These are phyloP conservation scores for Sylvilagus floridanus DNA, from an alignment of 2,797 vertebrate species.

Conservation along the genomic window DNA sequence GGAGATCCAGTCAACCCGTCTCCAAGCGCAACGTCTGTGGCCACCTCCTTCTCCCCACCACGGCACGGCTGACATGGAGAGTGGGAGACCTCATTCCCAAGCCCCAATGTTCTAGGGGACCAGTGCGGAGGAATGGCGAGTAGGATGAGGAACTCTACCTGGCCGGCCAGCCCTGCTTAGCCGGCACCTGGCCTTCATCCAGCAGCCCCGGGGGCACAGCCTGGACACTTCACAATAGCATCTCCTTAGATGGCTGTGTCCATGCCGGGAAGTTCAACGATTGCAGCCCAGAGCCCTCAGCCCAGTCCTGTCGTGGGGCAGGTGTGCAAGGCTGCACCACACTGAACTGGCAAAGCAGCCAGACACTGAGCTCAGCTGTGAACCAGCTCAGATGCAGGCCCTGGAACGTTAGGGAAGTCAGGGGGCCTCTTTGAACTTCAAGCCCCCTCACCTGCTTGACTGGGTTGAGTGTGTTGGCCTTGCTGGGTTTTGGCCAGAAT, in stretches of 20 bases:
- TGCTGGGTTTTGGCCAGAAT: slow-evolving; percentile 2
- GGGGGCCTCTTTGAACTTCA: background rate
- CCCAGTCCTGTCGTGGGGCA: background rate
- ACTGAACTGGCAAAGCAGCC: background rate
- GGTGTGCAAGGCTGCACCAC: rapidly evolving
- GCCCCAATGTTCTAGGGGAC: background rate
- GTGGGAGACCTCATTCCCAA: background rate
- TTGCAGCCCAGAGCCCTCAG: background rate
- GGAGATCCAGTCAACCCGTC: background rate
- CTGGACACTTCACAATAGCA: background rate
- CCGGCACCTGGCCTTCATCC: background rate
- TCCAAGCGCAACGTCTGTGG: background rate
- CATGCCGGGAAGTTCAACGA: background rate
- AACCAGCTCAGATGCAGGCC: too few species aligned
- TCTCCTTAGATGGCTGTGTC: background rate
- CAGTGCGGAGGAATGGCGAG: background rate
- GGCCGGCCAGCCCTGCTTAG: background rate
- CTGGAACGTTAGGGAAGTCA: background rate
- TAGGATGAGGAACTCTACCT: background rate
- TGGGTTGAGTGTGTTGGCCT: background rate
- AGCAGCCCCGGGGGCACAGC: background rate
- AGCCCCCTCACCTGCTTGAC: background rate
- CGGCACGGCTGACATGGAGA: background rate
- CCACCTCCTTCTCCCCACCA: background rate
- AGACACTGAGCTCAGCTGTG: background rate